phyloP scores from a whole-genome alignment of 1,140 invertebrate genomes.

The Tachypleus tridentatus region DNA sequence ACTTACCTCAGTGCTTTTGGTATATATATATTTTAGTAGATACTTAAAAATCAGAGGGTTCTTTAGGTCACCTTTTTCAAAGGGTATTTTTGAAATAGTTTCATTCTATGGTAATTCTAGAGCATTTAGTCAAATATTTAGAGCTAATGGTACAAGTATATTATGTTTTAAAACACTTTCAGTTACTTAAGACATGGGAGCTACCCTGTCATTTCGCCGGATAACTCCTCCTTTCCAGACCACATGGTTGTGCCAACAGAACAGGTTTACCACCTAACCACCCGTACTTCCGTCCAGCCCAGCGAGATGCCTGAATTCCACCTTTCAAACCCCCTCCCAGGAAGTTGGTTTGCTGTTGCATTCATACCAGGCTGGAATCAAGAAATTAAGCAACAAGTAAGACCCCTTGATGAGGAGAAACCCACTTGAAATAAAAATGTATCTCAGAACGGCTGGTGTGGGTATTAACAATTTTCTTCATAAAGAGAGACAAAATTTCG shows the following conservation, averaged over 20 bases:
- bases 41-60: too few species aligned
- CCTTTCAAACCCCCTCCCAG: slow-evolving; percentile 43
- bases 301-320: slow-evolving; percentile 9
- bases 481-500: too few species aligned
- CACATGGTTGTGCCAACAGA: slow-evolving; percentile 4
- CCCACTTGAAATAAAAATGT: too few species aligned
- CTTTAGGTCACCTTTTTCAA: too few species aligned
- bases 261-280: not conserved
- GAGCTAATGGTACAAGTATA: too few species aligned
- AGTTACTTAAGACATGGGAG: slow-evolving; percentile 52
- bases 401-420: not conserved
- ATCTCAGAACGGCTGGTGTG: too few species aligned
- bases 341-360: slow-evolving; percentile 61
- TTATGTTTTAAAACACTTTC: slow-evolving; percentile 2
- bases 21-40: too few species aligned
- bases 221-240: slow-evolving; percentile 49
- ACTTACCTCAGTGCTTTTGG: too few species aligned
- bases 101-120: too few species aligned
- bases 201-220: slow-evolving; percentile 58
- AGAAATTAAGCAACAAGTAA: slow-evolving; percentile 42
- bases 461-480: too few species aligned
- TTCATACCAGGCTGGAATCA: slow-evolving; percentile 52
- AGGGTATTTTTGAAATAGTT: too few species aligned
- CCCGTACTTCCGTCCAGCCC: not conserved
- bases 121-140: too few species aligned